Conservation (phyloP, 1,140 invertebrate genomes). For the Drosophila ohnishii region DNA sequence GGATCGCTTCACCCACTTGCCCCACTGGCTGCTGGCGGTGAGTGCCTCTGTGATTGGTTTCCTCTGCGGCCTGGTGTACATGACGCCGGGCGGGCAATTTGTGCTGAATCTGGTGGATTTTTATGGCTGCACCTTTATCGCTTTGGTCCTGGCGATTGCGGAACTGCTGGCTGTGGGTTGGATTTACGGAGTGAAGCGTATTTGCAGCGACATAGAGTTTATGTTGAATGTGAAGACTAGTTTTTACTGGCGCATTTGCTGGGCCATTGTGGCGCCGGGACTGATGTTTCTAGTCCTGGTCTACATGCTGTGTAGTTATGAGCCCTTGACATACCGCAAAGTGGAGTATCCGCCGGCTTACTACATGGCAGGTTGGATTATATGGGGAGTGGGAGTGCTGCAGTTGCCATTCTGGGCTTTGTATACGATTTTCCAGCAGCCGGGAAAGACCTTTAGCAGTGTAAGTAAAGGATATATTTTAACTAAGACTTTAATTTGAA, state of each 20-base stretch:
- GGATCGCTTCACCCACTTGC: conserved; percentile 87
- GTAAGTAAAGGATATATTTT: conserved; percentile 32
- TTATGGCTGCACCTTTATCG: conserved; percentile 92
- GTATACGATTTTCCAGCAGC: conserved; percentile 70
- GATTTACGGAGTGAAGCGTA: conserved; percentile 89
- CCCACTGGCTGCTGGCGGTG: conserved; percentile 86
- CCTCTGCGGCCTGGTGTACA: conserved; percentile 88
- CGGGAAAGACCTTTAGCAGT: conserved; percentile 44
- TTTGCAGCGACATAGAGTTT: conserved; percentile 87
- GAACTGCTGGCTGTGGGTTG: conserved; percentile 89
- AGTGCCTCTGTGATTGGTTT: conserved; percentile 86
- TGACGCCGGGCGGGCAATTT: conserved; percentile 93
- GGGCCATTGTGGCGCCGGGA: conserved; percentile 90
- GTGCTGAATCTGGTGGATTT: conserved; percentile 93
- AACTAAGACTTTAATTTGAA: no score
- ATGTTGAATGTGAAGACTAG: conserved; percentile 89
- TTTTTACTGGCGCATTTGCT: conserved; percentile 92
- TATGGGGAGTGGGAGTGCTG: conserved; percentile 83
- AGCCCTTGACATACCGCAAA: conserved; percentile 84
- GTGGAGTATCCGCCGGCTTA: conserved; percentile 82
- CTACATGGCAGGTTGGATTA: conserved; percentile 83
- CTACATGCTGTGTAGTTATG: conserved; percentile 86
- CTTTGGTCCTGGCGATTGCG: conserved; percentile 89
- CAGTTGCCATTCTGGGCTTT: conserved; percentile 84
- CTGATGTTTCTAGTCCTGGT: conserved; percentile 88